Percentiles rank a stretch among this genome's conserved stretches.
Conservation (phyloP, 2,888 invertebrate genomes). For the Ennomos fuscantarius region DNA sequence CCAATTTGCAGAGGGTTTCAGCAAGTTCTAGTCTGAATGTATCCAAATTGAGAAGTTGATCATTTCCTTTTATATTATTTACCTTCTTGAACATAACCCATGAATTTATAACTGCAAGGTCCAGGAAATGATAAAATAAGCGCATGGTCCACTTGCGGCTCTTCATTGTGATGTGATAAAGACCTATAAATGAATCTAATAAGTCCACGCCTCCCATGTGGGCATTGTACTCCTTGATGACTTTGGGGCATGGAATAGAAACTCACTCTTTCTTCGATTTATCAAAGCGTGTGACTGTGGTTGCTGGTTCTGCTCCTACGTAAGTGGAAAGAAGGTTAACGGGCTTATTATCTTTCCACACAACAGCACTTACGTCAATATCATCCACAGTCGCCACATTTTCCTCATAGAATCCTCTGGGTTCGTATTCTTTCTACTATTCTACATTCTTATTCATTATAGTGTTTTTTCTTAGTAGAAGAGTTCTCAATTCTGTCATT, state of each 20-base stretch:
- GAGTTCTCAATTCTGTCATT: too few relatives aligned
- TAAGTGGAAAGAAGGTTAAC: constrained; percentile 52
- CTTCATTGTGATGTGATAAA: constrained; percentile 48
- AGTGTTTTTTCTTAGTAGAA: constrained; percentile 38
- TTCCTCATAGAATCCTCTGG: constrained; percentile 47
- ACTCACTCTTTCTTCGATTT: constrained; percentile 34
- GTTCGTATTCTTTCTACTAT: too few relatives aligned
- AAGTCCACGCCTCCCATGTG: constrained; percentile 46
- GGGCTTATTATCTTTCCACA: constrained; percentile 58
- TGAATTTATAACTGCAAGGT: constrained; percentile 49
- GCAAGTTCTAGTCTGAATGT: constrained; percentile 50
- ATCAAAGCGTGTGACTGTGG: constrained; percentile 47
- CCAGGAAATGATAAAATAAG: constrained; percentile 51
- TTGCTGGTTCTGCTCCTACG: constrained; percentile 51
- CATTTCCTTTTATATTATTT: constrained; percentile 41
- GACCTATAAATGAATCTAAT: constrained; percentile 41
- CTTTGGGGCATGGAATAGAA: constrained; percentile 41
- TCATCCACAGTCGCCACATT: constrained; percentile 46
- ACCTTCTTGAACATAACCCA: constrained; percentile 51
- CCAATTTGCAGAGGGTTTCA: constrained; percentile 48
- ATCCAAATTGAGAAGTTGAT: constrained; percentile 49
- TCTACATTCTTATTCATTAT: constrained; percentile 39
- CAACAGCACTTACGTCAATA: constrained; percentile 45
- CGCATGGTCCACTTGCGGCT: constrained; percentile 52
- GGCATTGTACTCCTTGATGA: constrained; percentile 44